A percentile compares a stretch with the other conserved stretches of the same genome.
Conservation (phyloP, 2,113 vertebrate species). For the Macroglossus sobrinus region DNA sequence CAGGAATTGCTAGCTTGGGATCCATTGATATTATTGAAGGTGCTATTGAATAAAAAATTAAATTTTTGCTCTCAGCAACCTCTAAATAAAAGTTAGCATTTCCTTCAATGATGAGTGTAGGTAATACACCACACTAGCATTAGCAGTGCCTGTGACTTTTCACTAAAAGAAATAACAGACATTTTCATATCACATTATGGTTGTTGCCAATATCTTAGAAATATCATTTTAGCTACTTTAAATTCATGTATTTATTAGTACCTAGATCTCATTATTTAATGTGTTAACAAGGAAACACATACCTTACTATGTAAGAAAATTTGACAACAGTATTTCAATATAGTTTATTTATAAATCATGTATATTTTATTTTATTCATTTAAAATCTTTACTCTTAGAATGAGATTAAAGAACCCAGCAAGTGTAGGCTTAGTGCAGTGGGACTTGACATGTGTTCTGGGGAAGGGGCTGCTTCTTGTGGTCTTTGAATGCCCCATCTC, state of each 20-base stretch:
- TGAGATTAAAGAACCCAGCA: background rate
- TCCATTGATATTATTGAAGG: background rate
- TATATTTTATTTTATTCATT: background rate
- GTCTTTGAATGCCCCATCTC: background rate
- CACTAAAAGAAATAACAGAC: background rate
- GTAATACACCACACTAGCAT: background rate
- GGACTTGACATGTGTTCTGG: background rate
- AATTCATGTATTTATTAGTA: background rate
- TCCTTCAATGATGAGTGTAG: background rate
- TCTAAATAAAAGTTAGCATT: background rate
- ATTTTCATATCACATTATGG: background rate
- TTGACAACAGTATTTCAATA: background rate
- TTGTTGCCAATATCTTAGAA: background rate
- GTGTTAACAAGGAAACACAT: background rate
- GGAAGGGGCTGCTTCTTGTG: background rate
- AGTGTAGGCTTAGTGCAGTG: background rate
- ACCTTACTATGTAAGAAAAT: background rate
- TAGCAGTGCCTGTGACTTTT: background rate
- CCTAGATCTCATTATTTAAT: background rate
- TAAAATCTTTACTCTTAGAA: background rate
- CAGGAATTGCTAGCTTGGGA: background rate
- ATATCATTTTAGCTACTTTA: background rate
- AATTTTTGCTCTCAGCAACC: background rate
- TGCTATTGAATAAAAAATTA: background rate
- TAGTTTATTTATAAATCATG: background rate